phyloP scores from a whole-genome alignment of 2,888 invertebrate species.

The Caenorhabditis uteleia region DNA sequence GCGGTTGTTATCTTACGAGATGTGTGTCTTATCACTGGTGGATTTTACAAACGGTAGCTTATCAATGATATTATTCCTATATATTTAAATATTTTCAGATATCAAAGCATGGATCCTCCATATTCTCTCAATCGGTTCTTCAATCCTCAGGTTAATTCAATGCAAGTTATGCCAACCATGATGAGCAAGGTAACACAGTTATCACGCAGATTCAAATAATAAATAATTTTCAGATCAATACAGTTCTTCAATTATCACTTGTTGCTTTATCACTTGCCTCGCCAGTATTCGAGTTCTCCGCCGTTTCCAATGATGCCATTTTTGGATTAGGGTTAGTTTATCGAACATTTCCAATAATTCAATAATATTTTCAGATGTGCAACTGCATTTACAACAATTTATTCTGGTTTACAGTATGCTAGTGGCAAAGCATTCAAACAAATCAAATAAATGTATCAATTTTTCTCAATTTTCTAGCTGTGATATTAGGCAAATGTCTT shows the following conservation, averaged over 20 bases:
- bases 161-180: conserved; percentile 82
- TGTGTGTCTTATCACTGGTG: conserved; percentile 81
- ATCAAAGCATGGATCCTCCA: conserved; percentile 49
- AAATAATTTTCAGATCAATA: conserved; percentile 76
- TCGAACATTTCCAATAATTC: not conserved
- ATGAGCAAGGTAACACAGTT: conserved; percentile 81
- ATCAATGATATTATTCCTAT: not conserved
- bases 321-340: conserved; percentile 78
- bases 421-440: conserved; percentile 62
- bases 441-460: conserved; percentile 15
- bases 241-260: conserved; percentile 84
- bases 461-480: not conserved
- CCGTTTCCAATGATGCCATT: conserved; percentile 27
- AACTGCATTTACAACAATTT: conserved; percentile 63
- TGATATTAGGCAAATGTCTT: not conserved
- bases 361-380: conserved; percentile 41
- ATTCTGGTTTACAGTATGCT: conserved; percentile 66
- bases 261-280: conserved; percentile 88
- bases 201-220: not conserved
- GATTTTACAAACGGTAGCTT: conserved; percentile 83
- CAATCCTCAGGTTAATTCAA: conserved; percentile 64
- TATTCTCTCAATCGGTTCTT: conserved; percentile 56
- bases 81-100: conserved; percentile 12
- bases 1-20: conserved; percentile 85
- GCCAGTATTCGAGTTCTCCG: conserved; percentile 85